Percentiles rank a stretch among this genome's conserved stretches.
phyloP scores from a whole-genome alignment of 2,888 invertebrate genomes.

The Drosophila recens region DNA sequence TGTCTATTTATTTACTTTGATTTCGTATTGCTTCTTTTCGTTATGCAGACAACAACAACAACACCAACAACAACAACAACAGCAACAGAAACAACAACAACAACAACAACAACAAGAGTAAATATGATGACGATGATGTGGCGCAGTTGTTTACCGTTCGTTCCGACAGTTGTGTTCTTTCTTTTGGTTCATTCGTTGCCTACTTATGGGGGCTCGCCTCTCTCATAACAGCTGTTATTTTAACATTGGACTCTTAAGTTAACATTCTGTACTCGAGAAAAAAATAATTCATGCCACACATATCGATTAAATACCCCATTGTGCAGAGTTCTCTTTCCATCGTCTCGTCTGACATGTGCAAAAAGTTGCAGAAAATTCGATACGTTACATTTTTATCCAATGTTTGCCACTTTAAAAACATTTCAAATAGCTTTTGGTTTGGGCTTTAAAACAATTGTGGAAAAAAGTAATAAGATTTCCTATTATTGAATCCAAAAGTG shows the following conservation, averaged over 20 bases:
- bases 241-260: too few species aligned
- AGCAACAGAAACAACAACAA: too few species aligned
- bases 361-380: constrained; percentile 52
- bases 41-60: constrained; percentile 21
- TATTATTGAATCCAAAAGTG: too few species aligned
- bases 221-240: too few species aligned
- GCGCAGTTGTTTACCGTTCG: constrained; percentile 52
- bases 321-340: not conserved
- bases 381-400: constrained; percentile 28
- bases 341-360: constrained; percentile 9
- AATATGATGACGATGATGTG: constrained; percentile 44
- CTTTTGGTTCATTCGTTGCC: constrained; percentile 32
- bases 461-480: not conserved
- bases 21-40: constrained; percentile 22
- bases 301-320: too few species aligned
- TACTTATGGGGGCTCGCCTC: constrained; percentile 31
- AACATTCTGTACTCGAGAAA: too few species aligned
- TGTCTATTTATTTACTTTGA: constrained; percentile 61
- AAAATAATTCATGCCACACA: too few species aligned
- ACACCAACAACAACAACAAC: too few species aligned
- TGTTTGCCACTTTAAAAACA: constrained; percentile 57
- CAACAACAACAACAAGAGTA: not conserved
- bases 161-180: not conserved
- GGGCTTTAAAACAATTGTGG: constrained; percentile 4
- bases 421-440: too few species aligned